These are phyloP conservation scores for Notarius lentiginosus DNA, from an alignment of 2,113 vertebrate species.

Conservation along the genomic window DNA sequence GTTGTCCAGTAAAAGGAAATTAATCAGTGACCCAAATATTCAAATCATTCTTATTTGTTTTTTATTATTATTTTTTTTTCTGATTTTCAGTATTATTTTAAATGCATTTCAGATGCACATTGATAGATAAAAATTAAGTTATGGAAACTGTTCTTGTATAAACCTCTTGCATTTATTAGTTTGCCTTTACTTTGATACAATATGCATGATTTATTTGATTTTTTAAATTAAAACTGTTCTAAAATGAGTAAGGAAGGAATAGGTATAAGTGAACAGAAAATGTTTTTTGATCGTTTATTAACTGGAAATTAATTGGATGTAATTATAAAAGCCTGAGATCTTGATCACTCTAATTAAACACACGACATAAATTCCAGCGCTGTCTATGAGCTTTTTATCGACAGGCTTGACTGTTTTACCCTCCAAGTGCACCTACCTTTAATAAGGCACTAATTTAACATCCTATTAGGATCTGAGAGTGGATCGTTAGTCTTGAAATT, in stretches of 20 bases:
- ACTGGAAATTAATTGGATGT: not conserved
- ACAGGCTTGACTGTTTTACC: not conserved
- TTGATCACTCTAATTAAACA: not conserved
- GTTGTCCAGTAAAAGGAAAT: not conserved
- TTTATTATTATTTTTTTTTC: no score
- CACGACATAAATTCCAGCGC: not conserved
- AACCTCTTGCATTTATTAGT: not conserved
- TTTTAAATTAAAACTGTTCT: not conserved
- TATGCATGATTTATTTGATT: not conserved
- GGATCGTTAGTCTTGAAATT: not conserved
- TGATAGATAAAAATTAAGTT: not conserved
- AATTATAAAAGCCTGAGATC: not conserved
- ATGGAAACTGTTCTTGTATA: not conserved
- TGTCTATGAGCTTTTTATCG: not conserved
- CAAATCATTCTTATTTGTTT: not conserved
- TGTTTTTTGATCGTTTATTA: not conserved
- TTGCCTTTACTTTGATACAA: not conserved
- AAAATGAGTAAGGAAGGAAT: not conserved
- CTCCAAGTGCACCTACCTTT: not conserved
- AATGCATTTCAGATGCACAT: not conserved
- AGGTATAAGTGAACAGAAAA: not conserved
- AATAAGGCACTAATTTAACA: not conserved
- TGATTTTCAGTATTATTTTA: not conserved
- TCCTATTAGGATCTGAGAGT: not conserved
- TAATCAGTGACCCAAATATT: not conserved